Conservation (phyloP, 2,113 vertebrate species). For the Chionis minor region DNA sequence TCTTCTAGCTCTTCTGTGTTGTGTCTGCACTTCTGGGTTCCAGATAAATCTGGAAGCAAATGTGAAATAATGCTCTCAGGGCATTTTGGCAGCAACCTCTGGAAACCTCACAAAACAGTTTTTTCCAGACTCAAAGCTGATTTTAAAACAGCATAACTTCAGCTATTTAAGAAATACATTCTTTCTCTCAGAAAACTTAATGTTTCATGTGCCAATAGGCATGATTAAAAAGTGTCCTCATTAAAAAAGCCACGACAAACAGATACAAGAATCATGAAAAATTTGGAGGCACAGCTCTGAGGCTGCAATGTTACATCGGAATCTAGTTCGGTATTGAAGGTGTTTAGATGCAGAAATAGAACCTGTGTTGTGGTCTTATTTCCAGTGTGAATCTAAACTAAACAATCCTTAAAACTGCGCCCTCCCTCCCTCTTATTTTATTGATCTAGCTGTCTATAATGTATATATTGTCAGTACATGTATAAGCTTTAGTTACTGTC, state of each 20-base stretch:
- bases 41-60: conserved; percentile 62
- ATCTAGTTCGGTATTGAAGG: background rate
- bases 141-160: conserved; percentile 19
- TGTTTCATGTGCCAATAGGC: background rate
- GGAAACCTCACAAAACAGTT: conserved; percentile 43
- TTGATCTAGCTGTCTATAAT: background rate
- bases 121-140: conserved; percentile 36
- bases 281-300: background rate
- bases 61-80: conserved; percentile 33
- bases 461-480: background rate
- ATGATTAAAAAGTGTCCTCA: background rate
- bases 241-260: background rate
- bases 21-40: conserved; percentile 41
- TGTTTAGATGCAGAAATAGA: background rate
- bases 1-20: conserved; percentile 42
- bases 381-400: background rate
- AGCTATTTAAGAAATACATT: conserved; percentile 1
- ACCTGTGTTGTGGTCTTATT: background rate
- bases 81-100: conserved; percentile 44
- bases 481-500: background rate
- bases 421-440: accelerated
- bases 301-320: background rate
- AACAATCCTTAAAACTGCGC: background rate
- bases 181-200: background rate
- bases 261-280: background rate